Evolutionary conservation across 2,888 invertebrate species (phyloP), one percentile per base, ranked within the genome.

Genomic region (Diabrotica balteata): DNA sequence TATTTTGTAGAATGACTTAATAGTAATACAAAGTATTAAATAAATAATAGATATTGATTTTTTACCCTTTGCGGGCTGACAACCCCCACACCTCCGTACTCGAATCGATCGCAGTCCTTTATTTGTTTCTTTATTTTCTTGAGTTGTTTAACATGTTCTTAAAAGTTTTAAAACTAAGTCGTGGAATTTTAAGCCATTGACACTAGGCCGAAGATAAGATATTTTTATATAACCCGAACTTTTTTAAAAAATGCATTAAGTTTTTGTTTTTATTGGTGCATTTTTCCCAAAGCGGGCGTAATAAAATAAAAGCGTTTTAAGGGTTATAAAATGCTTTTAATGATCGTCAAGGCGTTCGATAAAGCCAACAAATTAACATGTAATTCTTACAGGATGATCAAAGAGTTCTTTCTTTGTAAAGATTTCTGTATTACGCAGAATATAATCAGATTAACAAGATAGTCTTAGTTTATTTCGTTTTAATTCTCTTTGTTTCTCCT

Each of bases 241-340:
- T 69, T 73, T 63, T 69, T 70, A 66, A 76, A 77, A 76, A 78
- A 76, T 76, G 76, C 78, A 78, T 79, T 78, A 79, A 77, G 75
- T 75, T 74, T 76, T 78, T 78, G 77, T 72, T 78, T 79, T 79
- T 79, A 79, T 78, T 78, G 74, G 74, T 73, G 72, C 73, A 74
- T 76, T 76, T 75, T 66, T 69, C 50, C 44, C 43, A 43, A 11
- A 11, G 60, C 43, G 50, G 58, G 10, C 44, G 57, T 72, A 68
- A 70, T 74, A 72, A 72, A 73, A 73, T 73, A 70, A 72, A 68
- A 71, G 72, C 73, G 72, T 73, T 72, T 47, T 70, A 54, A 64
- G 63, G 70, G 72, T 70, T 73, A 72, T 70, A 70, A 72, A 62
- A 59, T 46, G 63, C 68, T 60, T 71, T 73, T 70, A 72, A 70